Base-by-base conservation (phyloP, 1,140 invertebrate species). In the Medauroidea extradentata region DNA sequence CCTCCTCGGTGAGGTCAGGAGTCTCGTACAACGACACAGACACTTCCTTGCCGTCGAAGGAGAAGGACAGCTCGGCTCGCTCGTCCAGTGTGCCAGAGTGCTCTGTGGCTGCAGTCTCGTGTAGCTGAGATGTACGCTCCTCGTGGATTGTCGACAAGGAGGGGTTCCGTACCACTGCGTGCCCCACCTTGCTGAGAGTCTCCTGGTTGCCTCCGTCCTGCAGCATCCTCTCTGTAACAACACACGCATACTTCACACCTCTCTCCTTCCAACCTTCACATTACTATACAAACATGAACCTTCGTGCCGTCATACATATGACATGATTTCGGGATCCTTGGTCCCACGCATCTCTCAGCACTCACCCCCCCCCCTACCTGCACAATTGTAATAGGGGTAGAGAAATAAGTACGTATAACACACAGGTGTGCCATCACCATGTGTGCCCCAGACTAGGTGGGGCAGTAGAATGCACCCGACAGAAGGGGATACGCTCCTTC, bases 11-110 rank as follows among this genome's bases (percentile, higher is more conserved):
- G 14, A 94, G 78, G 76, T 95, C 92, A 1, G 91, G 91, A 1
- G 92, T 94, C 79, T 94, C 91, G 69, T 94, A 94, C 1, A 94
- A 74, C 7, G 90, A 93, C 1, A 94, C 89, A 0, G 91, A 93
- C 0, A 94, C 89, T 77, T 94, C 91, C 76, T 91, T 93, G 5
- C 92, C 92, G 69, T 94, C 92, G 62, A 94, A 92, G 4, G 90
- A 91, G 67, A 93, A 91, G 0, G 90, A 93, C 13, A 94, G 84
- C 70, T 93, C 91, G 14, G 86, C 89, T 63, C 85, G 85, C 52
- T 91, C 89, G 57, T 91, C 89, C 3, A 89, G 73, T 5, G 88
- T 90, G 13, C 60, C 59, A 3, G 82, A 83, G 57, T 87, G 83
- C 69, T 89, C 87, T 1, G 86, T 87, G 19, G 84, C 80, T 16